phyloP scores from a whole-genome alignment of 1,140 invertebrate species.

The Camponotus vicinus region DNA sequence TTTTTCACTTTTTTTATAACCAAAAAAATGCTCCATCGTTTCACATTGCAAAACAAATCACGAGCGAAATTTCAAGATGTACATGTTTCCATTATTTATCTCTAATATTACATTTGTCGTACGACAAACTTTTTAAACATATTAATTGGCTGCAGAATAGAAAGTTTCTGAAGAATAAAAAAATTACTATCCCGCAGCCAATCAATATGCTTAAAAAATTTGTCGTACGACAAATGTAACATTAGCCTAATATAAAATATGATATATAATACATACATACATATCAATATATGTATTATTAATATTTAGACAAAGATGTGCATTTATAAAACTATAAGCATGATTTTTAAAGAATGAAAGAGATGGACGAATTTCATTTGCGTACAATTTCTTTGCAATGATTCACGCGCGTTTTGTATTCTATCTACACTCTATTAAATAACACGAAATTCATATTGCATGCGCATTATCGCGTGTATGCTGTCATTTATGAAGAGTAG shows the following conservation, averaged over 20 bases:
- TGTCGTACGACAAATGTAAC: no score
- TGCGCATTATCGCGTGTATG: background rate
- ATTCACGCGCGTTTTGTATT: background rate
- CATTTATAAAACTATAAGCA: background rate
- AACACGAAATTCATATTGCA: background rate
- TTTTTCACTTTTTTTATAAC: conserved; percentile 21
- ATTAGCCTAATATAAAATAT: no score
- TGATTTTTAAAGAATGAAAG: background rate
- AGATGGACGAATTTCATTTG: background rate
- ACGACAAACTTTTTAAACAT: no score
- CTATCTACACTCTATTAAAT: background rate
- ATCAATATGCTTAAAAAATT: no score
- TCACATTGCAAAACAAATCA: conserved; percentile 47
- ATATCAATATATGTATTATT: no score
- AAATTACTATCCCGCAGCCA: no score
- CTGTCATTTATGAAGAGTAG: conserved; percentile 9
- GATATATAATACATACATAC: background rate
- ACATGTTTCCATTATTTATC: background rate
- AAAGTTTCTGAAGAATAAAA: no score
- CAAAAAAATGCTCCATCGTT: conserved; percentile 22
- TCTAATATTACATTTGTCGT: background rate
- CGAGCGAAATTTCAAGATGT: conserved; percentile 22
- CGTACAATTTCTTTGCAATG: background rate
- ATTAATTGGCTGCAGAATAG: no score
- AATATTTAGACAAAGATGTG: background rate